Base-by-base conservation (phyloP, 1,140 invertebrate species). In the Zaprionus taronus region DNA sequence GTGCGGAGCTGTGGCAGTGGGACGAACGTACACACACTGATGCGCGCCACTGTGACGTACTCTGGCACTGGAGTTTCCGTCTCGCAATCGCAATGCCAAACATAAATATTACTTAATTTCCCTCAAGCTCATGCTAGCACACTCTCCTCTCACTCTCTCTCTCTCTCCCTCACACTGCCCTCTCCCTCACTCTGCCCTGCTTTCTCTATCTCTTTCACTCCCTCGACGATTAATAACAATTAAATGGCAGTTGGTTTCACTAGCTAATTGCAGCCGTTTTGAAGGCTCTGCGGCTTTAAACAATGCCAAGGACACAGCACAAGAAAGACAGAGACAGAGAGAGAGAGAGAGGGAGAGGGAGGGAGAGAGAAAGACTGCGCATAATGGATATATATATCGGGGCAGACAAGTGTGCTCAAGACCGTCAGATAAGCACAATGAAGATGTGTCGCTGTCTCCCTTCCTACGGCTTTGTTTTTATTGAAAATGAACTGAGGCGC, bases 41-140 rank as follows among this genome's bases (percentile, higher is more conserved):
- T 20, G 47, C 14, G 61, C 60, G 66, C 53, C 64, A 67, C 58
- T 68, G 63, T 72, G 58, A 44, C 56, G 31, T 34, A 34, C 31
- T 34, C 9, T n/a, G n/a, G 31, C 41, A 17, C 41, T 47, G 41
- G 61, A 72, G 62, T 79, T 81, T 81, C 79, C 75, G 69, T 56
- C 53, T 47, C 47, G 60, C 76, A 49, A 65, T 55, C 68, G 58
- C 60, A 55, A 15, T 64, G 72, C 63, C 72, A 63, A 70, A 75
- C 84, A 90, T 90, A 90, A 90, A 90, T 90, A 90, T 86, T 91
- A 90, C 86, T 90, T 86, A 82, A 86, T 82, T 65, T 61, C 61
- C 20, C 7, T 56, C 47, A 22, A 47, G 41, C 41, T 47, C 34
- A 55, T 57, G 5, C 69, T 44, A 55, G 6, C 68, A 64, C 77